Base-by-base conservation (phyloP, 64 coral and sea anemone species). In the Actinia equina region DNA sequence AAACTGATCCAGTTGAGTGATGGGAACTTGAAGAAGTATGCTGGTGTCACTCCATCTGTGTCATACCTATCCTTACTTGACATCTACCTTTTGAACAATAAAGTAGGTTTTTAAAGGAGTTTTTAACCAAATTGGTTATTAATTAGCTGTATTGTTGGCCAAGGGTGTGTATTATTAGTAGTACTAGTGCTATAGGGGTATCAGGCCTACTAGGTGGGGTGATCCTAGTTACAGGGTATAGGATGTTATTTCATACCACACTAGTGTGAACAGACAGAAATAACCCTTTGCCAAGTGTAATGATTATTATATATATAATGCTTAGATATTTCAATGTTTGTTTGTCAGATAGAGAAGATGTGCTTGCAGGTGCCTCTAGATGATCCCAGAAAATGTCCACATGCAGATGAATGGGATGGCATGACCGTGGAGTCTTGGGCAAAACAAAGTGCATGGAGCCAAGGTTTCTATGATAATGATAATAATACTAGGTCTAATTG, bases 401-500 rank as follows among this genome's bases (percentile, higher is more conserved):
- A 90, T 77, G 94, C 94, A 10, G 80, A 63, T 52, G 69, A 87
- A n/a, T 96, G 93, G 93, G 96, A 98, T 90, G 88, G 96, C 17
- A 92, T 92, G 90, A 98, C 96, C 20, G 63, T 91, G 62, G 96
- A 95, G 76, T 94, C 90, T 19, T 98, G 89, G 90, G 88, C 89
- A 55, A 91, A 93, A 41, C 90, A 93, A 82, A 82, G 59, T 52
- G 82, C 88, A 41, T 98, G 93, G 96, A 98, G 90, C 19, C 79
- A 54, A 83, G 86, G 96, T 98, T 71, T 80, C 0, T 37, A 37
- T 37, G 52, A 8, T n/a, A 25, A 63, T 20, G 6, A 63, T 63
- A 63, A 19, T 20, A n/a, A 17, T n/a, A n/a, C n/a, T n/a, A n/a
- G n/a, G n/a, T n/a, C n/a, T n/a, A n/a, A n/a, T n/a, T 37, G 30